These are phyloP conservation scores for Rhagium mordax DNA, from an alignment of 2,888 invertebrate species.

Conservation along the genomic window DNA sequence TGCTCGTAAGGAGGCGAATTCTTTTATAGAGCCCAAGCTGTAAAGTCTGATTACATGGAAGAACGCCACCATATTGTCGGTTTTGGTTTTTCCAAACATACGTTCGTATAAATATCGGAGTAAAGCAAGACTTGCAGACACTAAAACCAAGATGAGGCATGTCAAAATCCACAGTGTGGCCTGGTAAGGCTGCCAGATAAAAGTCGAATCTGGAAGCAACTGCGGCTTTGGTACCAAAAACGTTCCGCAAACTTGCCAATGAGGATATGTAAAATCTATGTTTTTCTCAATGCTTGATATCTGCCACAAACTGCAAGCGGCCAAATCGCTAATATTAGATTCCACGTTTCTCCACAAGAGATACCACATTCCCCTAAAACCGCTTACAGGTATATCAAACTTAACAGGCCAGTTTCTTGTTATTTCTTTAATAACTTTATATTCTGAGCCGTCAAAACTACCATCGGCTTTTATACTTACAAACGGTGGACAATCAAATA, in stretches of 20 bases:
- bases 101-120: background rate
- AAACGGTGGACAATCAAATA: conserved; percentile 23
- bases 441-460: conserved; percentile 19
- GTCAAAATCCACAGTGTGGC: conserved; percentile 27
- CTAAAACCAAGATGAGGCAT: background rate
- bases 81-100: background rate
- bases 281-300: background rate
- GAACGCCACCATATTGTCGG: background rate
- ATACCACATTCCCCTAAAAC: background rate
- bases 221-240: conserved; percentile 52
- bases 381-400: conserved; percentile 3
- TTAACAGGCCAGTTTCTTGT: conserved; percentile 30
- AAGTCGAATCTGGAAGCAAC: conserved; percentile 35
- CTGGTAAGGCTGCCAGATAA: conserved; percentile 45
- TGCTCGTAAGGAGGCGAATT: conserved; percentile 3
- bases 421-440: conserved; percentile 19
- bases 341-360: background rate
- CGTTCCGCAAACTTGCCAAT: conserved; percentile 40
- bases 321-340: conserved; percentile 9
- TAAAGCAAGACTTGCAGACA: background rate
- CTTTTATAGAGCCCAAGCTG: conserved; percentile 12
- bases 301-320: conserved; percentile 23
- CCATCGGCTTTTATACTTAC: background rate
- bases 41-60: background rate
- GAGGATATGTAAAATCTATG: conserved; percentile 18